Evolutionary conservation across 2,797 vertebrate species (phyloP), one percentile per base, ranked within the genome.

Genomic region (Gambelia wislizenii): DNA sequence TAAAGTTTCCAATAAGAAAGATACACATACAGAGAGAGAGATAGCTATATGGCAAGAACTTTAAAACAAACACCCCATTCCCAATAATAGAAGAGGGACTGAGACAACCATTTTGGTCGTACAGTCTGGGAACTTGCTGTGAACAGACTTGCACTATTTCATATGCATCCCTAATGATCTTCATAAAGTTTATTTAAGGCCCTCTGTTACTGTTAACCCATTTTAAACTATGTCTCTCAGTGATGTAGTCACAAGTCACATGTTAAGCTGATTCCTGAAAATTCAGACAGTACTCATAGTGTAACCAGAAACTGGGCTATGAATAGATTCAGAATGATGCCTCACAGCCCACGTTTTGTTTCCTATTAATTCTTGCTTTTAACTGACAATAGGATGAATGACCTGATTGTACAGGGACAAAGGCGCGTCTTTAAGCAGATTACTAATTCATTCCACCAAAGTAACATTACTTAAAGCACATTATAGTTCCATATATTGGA

Each of bases 121-220:
- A 64, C 49, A 87, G 64, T 77, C 84, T 78, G 90, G 85, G 79
- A 95, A 94, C 76, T 81, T 42, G 88, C 90, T 93, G 96, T 20
- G 92, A 75, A 93, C 42, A 90, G 89, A 89, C 72, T 93, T 64
- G 84, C 90, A 91, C 86, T 79, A 47, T 56, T 89, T 93, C 90
- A 84, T 30, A 81, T 92, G 81, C 86, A 81, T 92, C 81, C 89
- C 39, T 91, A 27, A 27, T 64, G 7, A 84, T 91, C 36, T 84
- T 36, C n/a, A 64, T 76, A 79, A 84, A 92, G 69, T 86, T 91
- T 94, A 22, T 90, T 93, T 89, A 86, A 72, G 54, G 82, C 75
- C 0, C 0, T 61, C 54, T 61, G n/a, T 87, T 91, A 8, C 3
- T 56, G 89, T 88, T 87, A 59, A 42, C 3, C 16, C 74, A 30